Conservation (phyloP, 2,888 invertebrate species). For the Hydropsyche betteni region DNA sequence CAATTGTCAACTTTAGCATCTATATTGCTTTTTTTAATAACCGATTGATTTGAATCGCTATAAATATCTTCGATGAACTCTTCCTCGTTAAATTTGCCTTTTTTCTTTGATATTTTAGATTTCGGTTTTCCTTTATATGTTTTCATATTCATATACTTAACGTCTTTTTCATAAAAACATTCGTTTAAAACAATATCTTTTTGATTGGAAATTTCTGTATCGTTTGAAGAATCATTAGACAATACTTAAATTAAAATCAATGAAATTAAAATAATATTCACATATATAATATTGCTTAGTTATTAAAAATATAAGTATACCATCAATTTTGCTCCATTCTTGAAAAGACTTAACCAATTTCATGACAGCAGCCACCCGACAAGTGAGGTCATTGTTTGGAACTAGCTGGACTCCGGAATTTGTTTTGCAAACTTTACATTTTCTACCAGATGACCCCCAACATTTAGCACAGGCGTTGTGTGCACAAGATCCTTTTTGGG, state of each 20-base stretch:
- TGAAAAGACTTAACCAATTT: not conserved
- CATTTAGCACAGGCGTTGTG: constrained; percentile 32
- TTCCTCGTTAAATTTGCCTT: constrained; percentile 20
- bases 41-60: not conserved
- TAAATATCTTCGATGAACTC: constrained; percentile 28
- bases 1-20: constrained; percentile 45
- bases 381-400: not conserved
- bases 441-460: not conserved
- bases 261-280: constrained; percentile 5
- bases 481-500: constrained; percentile 15
- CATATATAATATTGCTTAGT: not conserved
- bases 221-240: constrained; percentile 3
- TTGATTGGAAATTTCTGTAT: not conserved
- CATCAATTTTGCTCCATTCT: not conserved
- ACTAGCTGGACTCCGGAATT: not conserved
- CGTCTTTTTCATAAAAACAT: constrained; percentile 45
- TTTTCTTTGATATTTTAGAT: not conserved
- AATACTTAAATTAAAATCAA: not conserved
- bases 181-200: constrained; percentile 38
- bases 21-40: constrained; percentile 3
- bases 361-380: not conserved
- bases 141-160: constrained; percentile 37
- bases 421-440: not conserved
- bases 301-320: not conserved
- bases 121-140: constrained; percentile 42